Conservation (phyloP, 2,797 vertebrate species). For the Ispidina picta region DNA sequence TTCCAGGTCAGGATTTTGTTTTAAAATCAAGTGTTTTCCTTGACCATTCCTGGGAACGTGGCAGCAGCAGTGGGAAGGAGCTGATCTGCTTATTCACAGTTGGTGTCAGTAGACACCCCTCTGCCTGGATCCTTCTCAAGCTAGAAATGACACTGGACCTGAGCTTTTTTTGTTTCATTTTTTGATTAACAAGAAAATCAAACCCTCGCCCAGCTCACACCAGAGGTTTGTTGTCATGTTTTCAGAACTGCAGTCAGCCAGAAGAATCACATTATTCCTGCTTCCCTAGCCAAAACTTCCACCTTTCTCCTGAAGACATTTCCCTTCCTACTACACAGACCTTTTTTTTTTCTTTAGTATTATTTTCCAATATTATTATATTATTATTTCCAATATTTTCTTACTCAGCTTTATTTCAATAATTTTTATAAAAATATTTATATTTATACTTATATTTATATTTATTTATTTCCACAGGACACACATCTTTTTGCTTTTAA, state of each 20-base stretch:
- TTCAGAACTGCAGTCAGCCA: conserved; percentile 8
- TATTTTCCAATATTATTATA: too few species aligned
- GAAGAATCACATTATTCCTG: conserved; percentile 29
- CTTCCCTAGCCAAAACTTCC: conserved; percentile 11
- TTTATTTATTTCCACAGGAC: too few species aligned
- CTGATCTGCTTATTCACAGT: not conserved
- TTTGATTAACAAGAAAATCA: not conserved
- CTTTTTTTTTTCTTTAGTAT: not conserved
- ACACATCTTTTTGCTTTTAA: not conserved
- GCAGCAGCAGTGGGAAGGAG: not conserved
- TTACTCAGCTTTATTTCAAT: too few species aligned
- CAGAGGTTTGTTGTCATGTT: not conserved
- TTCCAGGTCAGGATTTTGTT: not conserved
- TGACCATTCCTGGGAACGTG: not conserved
- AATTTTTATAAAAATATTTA: too few species aligned
- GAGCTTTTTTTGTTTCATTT: not conserved
- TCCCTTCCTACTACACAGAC: not conserved
- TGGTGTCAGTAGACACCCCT: not conserved
- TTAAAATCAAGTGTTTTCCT: not conserved
- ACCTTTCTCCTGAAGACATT: not conserved
- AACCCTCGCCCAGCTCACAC: not conserved
- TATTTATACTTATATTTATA: too few species aligned
- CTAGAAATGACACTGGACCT: not conserved
- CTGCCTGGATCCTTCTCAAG: not conserved
- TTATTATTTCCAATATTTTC: not conserved